These are phyloP conservation scores for Helleia helle DNA, from an alignment of 2,888 invertebrate genomes.

Conservation along the genomic window DNA sequence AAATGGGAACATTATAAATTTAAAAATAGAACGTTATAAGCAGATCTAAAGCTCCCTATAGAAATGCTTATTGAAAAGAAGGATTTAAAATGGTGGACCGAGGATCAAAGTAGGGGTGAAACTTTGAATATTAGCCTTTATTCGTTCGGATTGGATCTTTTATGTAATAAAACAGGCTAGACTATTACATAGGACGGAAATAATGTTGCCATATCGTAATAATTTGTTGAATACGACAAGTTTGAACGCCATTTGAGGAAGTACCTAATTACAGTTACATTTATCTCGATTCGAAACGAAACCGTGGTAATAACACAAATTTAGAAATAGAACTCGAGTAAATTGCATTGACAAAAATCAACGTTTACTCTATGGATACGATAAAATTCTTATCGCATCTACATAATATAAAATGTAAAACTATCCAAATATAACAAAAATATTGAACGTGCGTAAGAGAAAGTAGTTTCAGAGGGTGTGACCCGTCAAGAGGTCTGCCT, in stretches of 20 bases:
- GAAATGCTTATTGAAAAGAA: neutral
- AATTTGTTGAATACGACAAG: too few species aligned
- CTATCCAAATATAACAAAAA: slow-evolving; percentile 34
- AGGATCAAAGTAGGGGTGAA: neutral
- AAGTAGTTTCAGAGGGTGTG: slow-evolving; percentile 42
- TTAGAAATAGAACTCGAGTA: too few species aligned
- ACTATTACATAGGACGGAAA: too few species aligned
- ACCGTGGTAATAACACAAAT: too few species aligned
- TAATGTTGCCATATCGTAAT: too few species aligned
- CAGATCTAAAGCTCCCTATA: neutral
- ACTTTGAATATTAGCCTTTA: neutral
- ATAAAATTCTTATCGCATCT: too few species aligned
- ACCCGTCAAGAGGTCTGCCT: slow-evolving; percentile 59
- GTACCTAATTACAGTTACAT: too few species aligned
- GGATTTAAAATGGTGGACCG: slow-evolving; percentile 7
- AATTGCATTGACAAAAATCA: too few species aligned
- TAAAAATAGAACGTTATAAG: neutral
- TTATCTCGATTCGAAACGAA: too few species aligned
- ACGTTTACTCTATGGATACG: too few species aligned
- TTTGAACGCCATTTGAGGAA: too few species aligned
- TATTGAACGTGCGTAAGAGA: slow-evolving; percentile 51
- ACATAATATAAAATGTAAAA: slow-evolving; percentile 5
- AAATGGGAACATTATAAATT: neutral
- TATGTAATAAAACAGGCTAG: too few species aligned
- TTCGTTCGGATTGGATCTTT: neutral